Base-by-base conservation (phyloP, 1,140 invertebrate genomes). In the Drosophila pseudoobscura region DNA sequence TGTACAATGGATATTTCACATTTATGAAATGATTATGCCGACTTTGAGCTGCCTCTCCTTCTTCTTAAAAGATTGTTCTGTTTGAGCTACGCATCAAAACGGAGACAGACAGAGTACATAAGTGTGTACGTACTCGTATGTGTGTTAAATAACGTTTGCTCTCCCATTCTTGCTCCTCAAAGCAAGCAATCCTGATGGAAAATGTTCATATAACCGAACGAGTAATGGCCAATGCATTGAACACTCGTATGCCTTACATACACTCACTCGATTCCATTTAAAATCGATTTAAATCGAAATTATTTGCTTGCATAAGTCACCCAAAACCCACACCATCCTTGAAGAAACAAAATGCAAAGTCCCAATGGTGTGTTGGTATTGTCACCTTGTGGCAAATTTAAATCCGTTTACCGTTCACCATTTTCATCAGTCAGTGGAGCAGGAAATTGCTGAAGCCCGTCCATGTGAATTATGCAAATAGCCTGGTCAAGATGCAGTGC, bases 261-360 rank as follows among this genome's bases (percentile, higher is more conserved):
- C 24, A 47, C 26, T 47, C 45, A 74, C 54, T 74, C 45, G 39
- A 46, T 75, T 61, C 50, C 72, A 75, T 75, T 80, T 59, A 49
- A 85, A 78, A 82, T 85, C 77, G 80, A 80, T 85, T 85, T 58
- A 68, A 70, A 75, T 61, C 45, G 49, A 58, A 80, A 87, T 66
- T 87, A 80, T 84, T 87, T 87, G 60, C 63, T 72, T 63, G 59
- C 76, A 59, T 43, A 74, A 59, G 31, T 24, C 39, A n/a, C 35
- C 45, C 46, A 47, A 47, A 31, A 66, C 43, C 63, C 54, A 26
- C 9, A 0, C 8, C 31, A 35, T 9, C 70, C 70, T 35, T 41
- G 6, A 63, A 46, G 69, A 44, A 72, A 15, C 44, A 49, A 15
- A 44, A 24, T 20, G 69, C n/a, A 69, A 45, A 57, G 45, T 39